Base-by-base conservation (phyloP, 2,797 vertebrate species). In the Microctenopoma lineatum region DNA sequence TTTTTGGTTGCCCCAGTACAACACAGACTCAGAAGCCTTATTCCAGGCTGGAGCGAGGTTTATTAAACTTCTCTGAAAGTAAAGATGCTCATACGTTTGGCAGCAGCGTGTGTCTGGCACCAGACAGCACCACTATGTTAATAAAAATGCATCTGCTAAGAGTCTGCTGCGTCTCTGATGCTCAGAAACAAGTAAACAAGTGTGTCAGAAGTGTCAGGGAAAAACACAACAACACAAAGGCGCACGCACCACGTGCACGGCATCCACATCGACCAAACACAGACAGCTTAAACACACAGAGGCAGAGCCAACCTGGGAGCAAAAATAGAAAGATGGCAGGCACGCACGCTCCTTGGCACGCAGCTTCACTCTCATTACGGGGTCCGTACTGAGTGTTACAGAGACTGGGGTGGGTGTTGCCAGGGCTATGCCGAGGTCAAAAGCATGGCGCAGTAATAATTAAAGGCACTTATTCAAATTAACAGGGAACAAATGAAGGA, bases 381-480 rank as follows among this genome's bases (percentile, higher is more conserved):
- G 75, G 80, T 66, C 65, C 54, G 76, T 44, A 63, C 87, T 42
- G 81, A 84, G 84, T 75, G 87, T 84, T 79, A 79, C 62, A 41
- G 63, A 60, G 70, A 77, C 46, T 4, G 38, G 59, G 74, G 34
- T 2, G 64, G 75, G 72, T 34, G 83, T 46, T 79, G 70, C 68
- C 84, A 50, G 81, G 66, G 62, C 85, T 56, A 77, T 38, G 87
- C 50, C 3, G 74, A 75, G 90, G 88, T 90, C 89, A 87, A 75
- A 71, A 69, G 66, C 73, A 36, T 11, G 80, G 74, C 36, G 71
- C 70, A 46, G 64, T 66, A 45, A 73, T 86, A 83, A 88, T 89
- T 77, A 86, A 45, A 82, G 78, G 84, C 87, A 89, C 90, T 92
- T 88, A 81, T 87, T 87, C 59, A 84, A 89, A 90, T 92, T 74